A percentile compares a stretch with the other conserved stretches of the same genome.
These are phyloP conservation scores for Acestrorhynchus altus DNA, from an alignment of 2,797 vertebrate genomes.

Conservation along the genomic window DNA sequence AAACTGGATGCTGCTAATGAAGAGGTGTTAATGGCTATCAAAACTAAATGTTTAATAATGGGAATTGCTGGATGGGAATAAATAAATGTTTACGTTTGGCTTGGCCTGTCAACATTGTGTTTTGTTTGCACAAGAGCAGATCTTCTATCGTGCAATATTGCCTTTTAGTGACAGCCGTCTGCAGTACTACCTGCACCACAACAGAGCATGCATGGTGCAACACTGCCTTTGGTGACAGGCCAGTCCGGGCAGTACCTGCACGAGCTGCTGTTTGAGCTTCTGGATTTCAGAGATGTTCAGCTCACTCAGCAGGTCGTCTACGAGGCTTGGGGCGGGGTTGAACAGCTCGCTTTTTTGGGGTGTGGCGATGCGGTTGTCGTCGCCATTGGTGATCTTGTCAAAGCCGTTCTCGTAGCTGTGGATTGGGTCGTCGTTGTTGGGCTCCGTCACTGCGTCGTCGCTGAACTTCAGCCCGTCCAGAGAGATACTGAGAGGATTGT, in stretches of 20 bases:
- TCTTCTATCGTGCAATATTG: not conserved
- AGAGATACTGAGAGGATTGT: conserved; percentile 82
- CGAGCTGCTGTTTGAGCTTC: conserved; percentile 95
- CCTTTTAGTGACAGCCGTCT: not conserved
- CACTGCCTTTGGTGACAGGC: not conserved
- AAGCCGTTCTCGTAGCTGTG: conserved; percentile 90
- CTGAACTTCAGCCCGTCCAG: conserved; percentile 80
- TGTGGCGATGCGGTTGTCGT: conserved; percentile 78
- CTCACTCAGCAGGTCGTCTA: conserved; percentile 96
- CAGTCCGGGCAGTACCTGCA: conserved; percentile 81
- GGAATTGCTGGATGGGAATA: too few relatives aligned
- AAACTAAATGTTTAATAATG: too few relatives aligned
- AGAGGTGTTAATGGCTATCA: too few relatives aligned
- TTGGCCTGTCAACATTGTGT: not conserved
- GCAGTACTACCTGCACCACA: not conserved
- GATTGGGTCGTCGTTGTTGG: conserved; percentile 89
- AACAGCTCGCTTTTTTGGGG: conserved; percentile 84
- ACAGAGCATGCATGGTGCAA: not conserved
- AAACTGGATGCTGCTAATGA: not conserved
- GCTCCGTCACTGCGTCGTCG: conserved; percentile 72
- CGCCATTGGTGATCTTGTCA: conserved; percentile 74
- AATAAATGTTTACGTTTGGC: too few relatives aligned
- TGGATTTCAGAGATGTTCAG: conserved; percentile 99
- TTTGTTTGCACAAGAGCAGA: not conserved
- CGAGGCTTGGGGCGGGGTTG: conserved; percentile 91